phyloP scores from a whole-genome alignment of 2,113 vertebrate species.

The Hyla sarda region DNA sequence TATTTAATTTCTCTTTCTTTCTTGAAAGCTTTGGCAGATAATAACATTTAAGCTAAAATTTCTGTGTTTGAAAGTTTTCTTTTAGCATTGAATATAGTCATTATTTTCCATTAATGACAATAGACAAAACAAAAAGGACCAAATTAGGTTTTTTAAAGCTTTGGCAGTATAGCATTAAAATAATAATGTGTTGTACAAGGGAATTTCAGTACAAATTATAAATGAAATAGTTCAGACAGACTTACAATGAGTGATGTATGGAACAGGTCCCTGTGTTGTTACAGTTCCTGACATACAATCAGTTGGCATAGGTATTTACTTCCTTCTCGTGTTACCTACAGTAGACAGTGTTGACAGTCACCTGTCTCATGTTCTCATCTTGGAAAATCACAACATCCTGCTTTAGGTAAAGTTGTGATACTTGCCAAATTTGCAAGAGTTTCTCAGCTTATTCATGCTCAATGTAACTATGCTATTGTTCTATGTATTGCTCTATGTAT shows the following conservation, averaged over 20 bases:
- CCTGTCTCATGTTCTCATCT: slow-evolving; percentile 32
- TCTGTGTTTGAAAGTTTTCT: background rate
- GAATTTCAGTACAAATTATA: background rate
- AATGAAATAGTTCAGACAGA: background rate
- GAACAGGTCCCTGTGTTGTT: background rate
- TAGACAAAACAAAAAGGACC: background rate
- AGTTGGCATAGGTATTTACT: slow-evolving; percentile 5
- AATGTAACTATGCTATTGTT: background rate
- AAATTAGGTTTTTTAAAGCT: background rate
- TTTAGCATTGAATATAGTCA: background rate
- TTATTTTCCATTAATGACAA: background rate
- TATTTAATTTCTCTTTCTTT: too few relatives aligned
- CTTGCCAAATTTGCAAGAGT: background rate
- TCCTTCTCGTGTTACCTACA: slow-evolving; percentile 32
- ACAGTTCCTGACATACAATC: background rate
- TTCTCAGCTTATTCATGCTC: background rate
- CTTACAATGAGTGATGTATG: background rate
- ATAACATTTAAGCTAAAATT: too few relatives aligned
- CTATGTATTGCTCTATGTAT: background rate
- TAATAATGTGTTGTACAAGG: background rate
- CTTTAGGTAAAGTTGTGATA: background rate
- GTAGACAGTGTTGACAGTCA: slow-evolving; percentile 42
- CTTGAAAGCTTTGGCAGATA: too few relatives aligned
- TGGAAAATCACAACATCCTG: slow-evolving; percentile 15
- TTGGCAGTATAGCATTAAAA: background rate